Evolutionary conservation across 2,888 invertebrate species (phyloP), one percentile per base, ranked within the genome.

Genomic region (Diarsia rubi): DNA sequence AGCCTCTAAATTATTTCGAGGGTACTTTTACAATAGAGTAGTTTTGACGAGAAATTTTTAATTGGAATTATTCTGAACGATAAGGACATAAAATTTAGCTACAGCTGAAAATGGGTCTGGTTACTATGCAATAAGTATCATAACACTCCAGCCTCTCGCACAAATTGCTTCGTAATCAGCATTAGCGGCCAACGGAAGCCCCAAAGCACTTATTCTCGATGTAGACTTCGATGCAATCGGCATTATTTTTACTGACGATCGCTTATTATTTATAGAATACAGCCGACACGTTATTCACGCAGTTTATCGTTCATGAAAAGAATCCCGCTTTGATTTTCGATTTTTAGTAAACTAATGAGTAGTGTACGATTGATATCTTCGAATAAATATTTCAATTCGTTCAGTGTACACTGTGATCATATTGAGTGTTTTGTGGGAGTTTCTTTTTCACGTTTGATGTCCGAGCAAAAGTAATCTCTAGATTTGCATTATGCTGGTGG

Each of bases 261-360:
- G 81, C 78, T 82, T 84, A 86, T 88, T 91, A 93, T 92, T 92
- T 91, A 91, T 92, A 91, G 91, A 92, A 89, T 86, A 83, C 84
- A 76, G 76, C 78, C 79, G 79, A 82, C 79, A 80, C 86, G 86
- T 90, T 89, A 91, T 90, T 86, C 85, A 86, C 75, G 82, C 86
- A 85, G 82, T 90, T 88, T 88, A 88, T 87, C 78, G 89, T 90
- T 90, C 89, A 89, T 88, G 90, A 83, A 90, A 90, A 82, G 81
- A 84, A 86, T 73, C 74, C 79, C 74, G 82, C 86, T 89, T 88
- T 86, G 84, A 88, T 86, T 79, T 81, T 80, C 65, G 77, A 75
- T 86, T 86, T 84, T 81, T 75, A 67, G 72, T 84, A 81, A 81
- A 79, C 77, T 80, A 83, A 86, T 86, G 68, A 86, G 67, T 66